Conservation (phyloP, 53 echinoderm and acorn worm genomes). For the Astropecten irregularis region DNA sequence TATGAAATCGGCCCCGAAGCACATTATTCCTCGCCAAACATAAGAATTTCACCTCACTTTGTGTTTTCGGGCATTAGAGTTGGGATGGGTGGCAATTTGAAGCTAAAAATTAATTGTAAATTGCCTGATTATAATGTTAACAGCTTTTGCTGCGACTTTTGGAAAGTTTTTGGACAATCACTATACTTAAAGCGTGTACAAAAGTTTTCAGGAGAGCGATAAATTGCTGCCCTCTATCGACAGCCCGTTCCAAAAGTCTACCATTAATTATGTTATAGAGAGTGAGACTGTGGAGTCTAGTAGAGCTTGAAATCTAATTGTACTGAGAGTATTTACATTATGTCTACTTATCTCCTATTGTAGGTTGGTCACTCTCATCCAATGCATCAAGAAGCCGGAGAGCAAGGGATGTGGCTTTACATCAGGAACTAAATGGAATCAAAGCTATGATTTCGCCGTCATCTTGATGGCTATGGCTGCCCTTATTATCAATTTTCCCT, state of each 20-base stretch:
- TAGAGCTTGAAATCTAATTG: not conserved
- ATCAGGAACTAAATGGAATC: not conserved
- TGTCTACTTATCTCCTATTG: not conserved
- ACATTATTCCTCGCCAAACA: no score
- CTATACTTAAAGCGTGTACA: not conserved
- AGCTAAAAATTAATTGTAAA: no score
- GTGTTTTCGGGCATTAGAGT: no score
- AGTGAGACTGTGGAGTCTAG: not conserved
- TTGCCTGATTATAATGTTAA: not conserved
- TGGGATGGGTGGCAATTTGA: no score
- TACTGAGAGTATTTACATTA: not conserved
- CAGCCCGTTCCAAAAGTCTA: not conserved
- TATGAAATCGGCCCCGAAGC: no score
- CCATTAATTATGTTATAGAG: not conserved
- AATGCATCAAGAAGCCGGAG: not conserved
- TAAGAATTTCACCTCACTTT: no score
- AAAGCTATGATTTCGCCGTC: not conserved
- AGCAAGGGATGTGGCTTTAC: not conserved
- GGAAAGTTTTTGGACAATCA: not conserved
- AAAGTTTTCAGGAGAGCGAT: no score
- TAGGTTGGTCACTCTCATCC: conserved; percentile 7
- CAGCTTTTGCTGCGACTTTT: not conserved
- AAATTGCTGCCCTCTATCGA: no score
- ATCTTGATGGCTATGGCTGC: not conserved
- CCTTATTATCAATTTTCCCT: no score